Conservation (phyloP, 2,113 vertebrate species). For the Tragelaphus strepsiceros region DNA sequence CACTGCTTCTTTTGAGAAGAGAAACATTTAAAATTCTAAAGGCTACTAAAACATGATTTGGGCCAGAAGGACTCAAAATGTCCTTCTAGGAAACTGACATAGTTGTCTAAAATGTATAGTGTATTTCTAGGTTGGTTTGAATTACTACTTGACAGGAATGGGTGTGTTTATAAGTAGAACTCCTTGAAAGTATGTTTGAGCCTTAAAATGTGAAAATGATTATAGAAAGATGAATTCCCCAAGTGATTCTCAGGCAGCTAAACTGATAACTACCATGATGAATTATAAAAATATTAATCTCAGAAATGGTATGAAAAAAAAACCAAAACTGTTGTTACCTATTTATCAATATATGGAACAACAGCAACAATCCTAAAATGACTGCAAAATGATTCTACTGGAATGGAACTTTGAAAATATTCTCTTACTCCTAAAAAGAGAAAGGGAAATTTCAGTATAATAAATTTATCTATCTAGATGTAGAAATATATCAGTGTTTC, state of each 20-base stretch:
- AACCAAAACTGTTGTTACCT: neutral
- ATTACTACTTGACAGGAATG: neutral
- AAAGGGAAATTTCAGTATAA: neutral
- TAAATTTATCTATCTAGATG: neutral
- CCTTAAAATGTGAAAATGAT: conserved; percentile 8
- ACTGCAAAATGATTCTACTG: neutral
- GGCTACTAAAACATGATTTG: neutral
- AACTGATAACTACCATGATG: neutral
- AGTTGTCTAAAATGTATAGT: neutral
- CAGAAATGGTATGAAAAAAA: neutral
- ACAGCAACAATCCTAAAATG: neutral
- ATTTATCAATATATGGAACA: neutral
- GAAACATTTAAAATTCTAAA: neutral
- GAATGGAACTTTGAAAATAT: neutral
- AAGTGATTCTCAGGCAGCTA: neutral
- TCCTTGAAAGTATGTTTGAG: neutral
- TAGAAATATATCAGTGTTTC: neutral
- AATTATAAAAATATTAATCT: conserved; percentile 2
- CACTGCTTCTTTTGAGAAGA: neutral
- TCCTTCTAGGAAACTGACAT: neutral
- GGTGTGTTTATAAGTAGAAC: neutral
- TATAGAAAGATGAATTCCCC: neutral
- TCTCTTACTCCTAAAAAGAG: neutral
- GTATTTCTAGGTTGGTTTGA: neutral
- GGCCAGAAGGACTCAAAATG: neutral